phyloP scores from a whole-genome alignment of 2,797 vertebrate genomes.

The Rhinoraja longicauda region DNA sequence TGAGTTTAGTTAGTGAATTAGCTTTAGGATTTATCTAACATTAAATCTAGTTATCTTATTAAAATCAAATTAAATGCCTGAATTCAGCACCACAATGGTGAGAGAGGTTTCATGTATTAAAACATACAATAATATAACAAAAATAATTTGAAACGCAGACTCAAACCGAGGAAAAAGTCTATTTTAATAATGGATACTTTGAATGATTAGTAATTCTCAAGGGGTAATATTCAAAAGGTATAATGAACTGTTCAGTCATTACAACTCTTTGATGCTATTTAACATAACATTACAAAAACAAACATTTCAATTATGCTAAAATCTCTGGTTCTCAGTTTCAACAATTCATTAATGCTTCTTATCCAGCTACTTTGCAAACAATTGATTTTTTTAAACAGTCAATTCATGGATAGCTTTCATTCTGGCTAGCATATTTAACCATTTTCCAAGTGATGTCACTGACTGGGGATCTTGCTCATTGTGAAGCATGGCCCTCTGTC shows the following conservation, averaged over 20 bases:
- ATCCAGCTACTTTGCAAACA: not conserved
- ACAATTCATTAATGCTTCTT: not conserved
- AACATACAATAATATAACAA: not conserved
- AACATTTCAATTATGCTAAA: not conserved
- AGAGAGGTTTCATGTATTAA: not conserved
- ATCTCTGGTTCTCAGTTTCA: not conserved
- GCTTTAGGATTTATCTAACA: not conserved
- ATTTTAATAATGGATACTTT: not conserved
- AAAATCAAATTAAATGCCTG: not conserved
- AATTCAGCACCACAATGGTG: not conserved
- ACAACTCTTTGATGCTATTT: not conserved
- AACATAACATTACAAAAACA: not conserved
- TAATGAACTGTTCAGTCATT: not conserved
- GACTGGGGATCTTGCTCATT: not conserved
- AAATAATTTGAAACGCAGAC: not conserved
- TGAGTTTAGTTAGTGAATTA: not conserved
- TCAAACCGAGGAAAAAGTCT: not conserved
- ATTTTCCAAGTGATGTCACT: not conserved
- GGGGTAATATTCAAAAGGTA: not conserved
- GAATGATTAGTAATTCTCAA: not conserved
- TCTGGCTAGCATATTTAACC: not conserved
- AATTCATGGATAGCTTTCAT: not conserved
- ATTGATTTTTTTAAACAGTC: not conserved
- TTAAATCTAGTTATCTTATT: slow-evolving; percentile 4
- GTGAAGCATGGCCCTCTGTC: too few relatives aligned